phyloP scores from a whole-genome alignment of 2,113 vertebrate species.

The Cathartes aura region DNA sequence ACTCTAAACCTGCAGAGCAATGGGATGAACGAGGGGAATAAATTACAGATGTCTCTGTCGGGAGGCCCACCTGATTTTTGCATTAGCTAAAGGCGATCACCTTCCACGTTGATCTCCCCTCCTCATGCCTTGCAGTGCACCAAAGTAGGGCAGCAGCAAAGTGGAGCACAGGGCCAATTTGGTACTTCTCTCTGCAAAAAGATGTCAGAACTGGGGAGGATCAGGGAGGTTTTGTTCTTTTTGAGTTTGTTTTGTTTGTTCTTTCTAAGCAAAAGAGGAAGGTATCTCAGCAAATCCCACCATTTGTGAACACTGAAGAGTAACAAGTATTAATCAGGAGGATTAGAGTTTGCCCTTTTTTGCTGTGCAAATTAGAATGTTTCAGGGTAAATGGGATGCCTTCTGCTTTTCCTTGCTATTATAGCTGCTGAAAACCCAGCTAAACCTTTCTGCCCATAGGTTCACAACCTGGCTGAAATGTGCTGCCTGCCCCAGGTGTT shows the following conservation, averaged over 20 bases:
- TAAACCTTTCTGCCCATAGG: not conserved
- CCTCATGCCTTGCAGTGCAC: not conserved
- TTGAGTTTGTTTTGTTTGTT: not conserved
- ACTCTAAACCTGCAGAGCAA: not conserved
- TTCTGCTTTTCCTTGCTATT: not conserved
- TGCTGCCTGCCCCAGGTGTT: slow-evolving; percentile 8
- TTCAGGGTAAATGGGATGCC: not conserved
- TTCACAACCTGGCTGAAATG: not conserved
- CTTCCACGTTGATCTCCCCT: slow-evolving; percentile 27
- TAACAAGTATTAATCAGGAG: not conserved
- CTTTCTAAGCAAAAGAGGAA: not conserved
- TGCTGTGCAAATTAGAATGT: not conserved
- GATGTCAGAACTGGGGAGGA: not conserved
- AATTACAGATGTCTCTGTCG: slow-evolving; percentile 4
- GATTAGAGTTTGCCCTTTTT: not conserved
- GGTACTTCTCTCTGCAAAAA: not conserved
- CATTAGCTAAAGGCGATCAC: slow-evolving; percentile 47
- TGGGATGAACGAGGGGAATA: not conserved
- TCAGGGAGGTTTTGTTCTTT: not conserved
- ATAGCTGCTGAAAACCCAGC: not conserved
- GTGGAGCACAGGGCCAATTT: not conserved
- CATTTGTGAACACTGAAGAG: not conserved
- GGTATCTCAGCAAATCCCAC: not conserved
- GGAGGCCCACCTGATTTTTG: slow-evolving; percentile 47
- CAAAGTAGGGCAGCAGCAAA: not conserved